phyloP scores from a whole-genome alignment of 2,113 vertebrate species.

The Pollachius pollachius region DNA sequence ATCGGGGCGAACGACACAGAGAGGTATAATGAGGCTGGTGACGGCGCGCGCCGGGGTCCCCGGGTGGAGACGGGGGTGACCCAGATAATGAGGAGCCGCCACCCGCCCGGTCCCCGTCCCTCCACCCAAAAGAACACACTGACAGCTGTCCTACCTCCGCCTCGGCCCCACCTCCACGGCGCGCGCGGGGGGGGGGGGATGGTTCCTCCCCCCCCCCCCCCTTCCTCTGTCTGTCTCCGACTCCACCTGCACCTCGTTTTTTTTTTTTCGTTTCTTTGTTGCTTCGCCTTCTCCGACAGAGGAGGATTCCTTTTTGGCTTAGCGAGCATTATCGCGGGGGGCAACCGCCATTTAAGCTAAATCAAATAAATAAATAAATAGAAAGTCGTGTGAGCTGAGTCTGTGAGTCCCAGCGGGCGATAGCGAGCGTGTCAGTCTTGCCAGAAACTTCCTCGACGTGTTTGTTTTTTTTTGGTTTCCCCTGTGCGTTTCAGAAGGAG shows the following conservation, averaged over 20 bases:
- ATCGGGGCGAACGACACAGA: conserved; percentile 3
- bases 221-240: conserved; percentile 18
- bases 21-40: conserved; percentile 24
- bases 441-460: conserved; percentile 48
- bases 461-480: conserved; percentile 49
- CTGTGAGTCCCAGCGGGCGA: conserved; percentile 42
- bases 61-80: conserved; percentile 40
- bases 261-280: background rate
- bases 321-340: conserved; percentile 41
- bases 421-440: conserved; percentile 55
- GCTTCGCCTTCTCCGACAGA: background rate
- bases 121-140: conserved; percentile 46
- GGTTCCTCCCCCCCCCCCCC: conserved; percentile 20
- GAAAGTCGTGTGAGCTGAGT: conserved; percentile 19
- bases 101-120: conserved; percentile 8
- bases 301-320: conserved; percentile 26
- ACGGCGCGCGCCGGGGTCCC: conserved; percentile 10
- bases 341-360: too few species aligned
- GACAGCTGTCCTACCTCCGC: conserved; percentile 68
- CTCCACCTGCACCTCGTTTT: too few species aligned
- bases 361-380: too few species aligned
- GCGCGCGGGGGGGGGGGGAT: conserved; percentile 39
- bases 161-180: conserved; percentile 61
- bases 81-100: conserved; percentile 58
- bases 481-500: conserved; percentile 5